Conservation (phyloP, 2,797 vertebrate genomes). For the Leontocebus nigricollis region DNA sequence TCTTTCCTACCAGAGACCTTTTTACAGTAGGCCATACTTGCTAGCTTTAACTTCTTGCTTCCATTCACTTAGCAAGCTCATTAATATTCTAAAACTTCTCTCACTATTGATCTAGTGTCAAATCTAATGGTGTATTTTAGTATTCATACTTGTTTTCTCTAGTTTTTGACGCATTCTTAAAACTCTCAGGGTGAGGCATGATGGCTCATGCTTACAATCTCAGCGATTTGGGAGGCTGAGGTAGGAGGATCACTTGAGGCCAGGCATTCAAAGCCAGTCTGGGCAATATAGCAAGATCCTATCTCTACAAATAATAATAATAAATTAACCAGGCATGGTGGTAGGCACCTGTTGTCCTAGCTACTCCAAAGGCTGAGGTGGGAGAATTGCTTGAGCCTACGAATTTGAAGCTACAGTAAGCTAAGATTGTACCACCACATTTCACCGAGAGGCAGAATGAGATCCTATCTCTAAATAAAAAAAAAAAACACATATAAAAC, state of each 20-base stretch:
- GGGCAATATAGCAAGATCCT: not conserved
- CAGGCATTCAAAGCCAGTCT: not conserved
- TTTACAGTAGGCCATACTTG: not conserved
- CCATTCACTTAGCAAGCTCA: not conserved
- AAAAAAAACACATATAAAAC: not conserved
- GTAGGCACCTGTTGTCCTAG: not conserved
- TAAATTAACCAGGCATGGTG: not conserved
- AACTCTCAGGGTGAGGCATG: not conserved
- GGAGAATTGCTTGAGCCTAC: not conserved
- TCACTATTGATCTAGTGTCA: not conserved
- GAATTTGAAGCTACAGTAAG: not conserved
- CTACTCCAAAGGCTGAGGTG: not conserved
- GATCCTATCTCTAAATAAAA: not conserved
- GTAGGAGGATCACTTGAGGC: not conserved
- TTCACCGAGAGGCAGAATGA: not conserved
- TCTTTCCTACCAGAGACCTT: not conserved
- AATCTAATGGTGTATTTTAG: not conserved
- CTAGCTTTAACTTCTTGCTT: not conserved
- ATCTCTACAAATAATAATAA: not conserved
- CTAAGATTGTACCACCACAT: not conserved
- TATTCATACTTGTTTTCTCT: not conserved
- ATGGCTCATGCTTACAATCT: not conserved
- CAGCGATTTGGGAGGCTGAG: not conserved
- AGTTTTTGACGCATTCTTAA: not conserved
- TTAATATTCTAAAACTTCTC: not conserved